Conservation (phyloP, 2,888 invertebrate genomes). For the Orgyia antiqua region DNA sequence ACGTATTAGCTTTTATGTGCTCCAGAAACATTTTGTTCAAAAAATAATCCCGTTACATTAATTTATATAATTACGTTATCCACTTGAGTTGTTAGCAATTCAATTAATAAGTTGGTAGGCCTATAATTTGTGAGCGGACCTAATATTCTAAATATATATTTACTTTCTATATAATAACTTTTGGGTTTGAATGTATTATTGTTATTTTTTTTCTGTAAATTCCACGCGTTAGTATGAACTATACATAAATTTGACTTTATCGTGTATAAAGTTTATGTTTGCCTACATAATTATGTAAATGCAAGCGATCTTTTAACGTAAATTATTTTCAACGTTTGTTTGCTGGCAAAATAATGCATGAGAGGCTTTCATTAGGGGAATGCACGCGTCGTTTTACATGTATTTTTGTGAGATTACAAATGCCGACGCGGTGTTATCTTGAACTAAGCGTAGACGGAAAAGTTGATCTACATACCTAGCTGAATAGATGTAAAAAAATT, state of each 20-base stretch:
- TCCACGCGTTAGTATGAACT: slow-evolving; percentile 38
- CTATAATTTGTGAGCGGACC: no score
- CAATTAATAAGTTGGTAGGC: slow-evolving; percentile 2
- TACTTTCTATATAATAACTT: no score
- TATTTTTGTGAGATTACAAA: slow-evolving; percentile 51
- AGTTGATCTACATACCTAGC: no score
- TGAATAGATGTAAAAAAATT: no score
- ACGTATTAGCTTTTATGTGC: slow-evolving; percentile 59
- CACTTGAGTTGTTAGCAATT: slow-evolving; percentile 6
- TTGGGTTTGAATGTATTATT: no score
- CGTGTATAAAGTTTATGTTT: slow-evolving; percentile 68
- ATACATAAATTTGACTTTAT: slow-evolving; percentile 66
- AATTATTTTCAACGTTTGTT: slow-evolving; percentile 66
- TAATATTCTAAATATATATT: slow-evolving; percentile 35
- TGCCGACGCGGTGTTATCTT: slow-evolving; percentile 25
- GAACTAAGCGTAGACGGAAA: slow-evolving; percentile 7
- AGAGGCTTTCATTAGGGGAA: slow-evolving; percentile 54
- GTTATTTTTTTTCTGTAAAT: slow-evolving; percentile 28
- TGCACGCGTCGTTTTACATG: slow-evolving; percentile 46
- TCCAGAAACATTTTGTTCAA: slow-evolving; percentile 14
- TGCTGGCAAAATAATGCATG: slow-evolving; percentile 48
- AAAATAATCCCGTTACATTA: slow-evolving; percentile 17
- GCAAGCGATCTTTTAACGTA: slow-evolving; percentile 58
- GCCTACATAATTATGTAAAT: slow-evolving; percentile 68
- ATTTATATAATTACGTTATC: slow-evolving; percentile 15